Percentiles rank a stretch among this genome's conserved stretches.
These are phyloP conservation scores for Cavia porcellus DNA, from an alignment of 2,113 vertebrate genomes.

Conservation along the genomic window DNA sequence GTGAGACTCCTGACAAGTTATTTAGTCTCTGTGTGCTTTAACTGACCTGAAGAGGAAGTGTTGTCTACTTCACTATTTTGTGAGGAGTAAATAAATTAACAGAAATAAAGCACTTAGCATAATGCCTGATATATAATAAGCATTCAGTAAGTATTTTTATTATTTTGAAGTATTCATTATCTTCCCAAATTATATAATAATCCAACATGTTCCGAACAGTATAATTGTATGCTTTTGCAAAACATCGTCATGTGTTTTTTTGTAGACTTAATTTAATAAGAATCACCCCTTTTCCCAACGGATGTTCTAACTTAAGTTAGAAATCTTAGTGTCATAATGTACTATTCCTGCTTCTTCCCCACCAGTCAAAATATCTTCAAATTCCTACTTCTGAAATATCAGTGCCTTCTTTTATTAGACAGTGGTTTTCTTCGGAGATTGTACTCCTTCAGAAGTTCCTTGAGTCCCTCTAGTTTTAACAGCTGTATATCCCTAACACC, in stretches of 20 bases:
- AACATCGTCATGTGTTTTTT: constrained; percentile 13
- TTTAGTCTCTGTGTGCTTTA: not conserved
- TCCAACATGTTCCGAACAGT: not conserved
- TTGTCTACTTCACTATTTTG: not conserved
- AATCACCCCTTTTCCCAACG: constrained; percentile 9
- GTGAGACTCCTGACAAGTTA: not conserved
- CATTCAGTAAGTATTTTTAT: not conserved
- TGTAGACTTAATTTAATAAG: not conserved
- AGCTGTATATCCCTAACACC: not conserved
- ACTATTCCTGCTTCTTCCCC: not conserved
- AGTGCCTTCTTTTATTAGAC: not conserved
- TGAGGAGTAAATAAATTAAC: constrained; percentile 17
- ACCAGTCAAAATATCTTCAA: constrained; percentile 23
- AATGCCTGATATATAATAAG: not conserved
- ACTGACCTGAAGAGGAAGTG: not conserved
- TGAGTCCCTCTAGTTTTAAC: not conserved
- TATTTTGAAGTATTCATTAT: constrained; percentile 19
- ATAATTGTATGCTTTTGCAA: not conserved
- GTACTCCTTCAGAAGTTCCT: not conserved
- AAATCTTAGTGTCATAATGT: not conserved
- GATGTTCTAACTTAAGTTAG: not conserved
- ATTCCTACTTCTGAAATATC: not conserved
- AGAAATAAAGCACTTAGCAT: not conserved
- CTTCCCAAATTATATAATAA: not conserved
- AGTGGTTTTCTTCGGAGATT: not conserved